Percentiles rank a stretch among this genome's conserved stretches.
These are phyloP conservation scores for Cataglyphis altisquamis DNA, from an alignment of 2,888 invertebrate genomes.

Conservation along the genomic window DNA sequence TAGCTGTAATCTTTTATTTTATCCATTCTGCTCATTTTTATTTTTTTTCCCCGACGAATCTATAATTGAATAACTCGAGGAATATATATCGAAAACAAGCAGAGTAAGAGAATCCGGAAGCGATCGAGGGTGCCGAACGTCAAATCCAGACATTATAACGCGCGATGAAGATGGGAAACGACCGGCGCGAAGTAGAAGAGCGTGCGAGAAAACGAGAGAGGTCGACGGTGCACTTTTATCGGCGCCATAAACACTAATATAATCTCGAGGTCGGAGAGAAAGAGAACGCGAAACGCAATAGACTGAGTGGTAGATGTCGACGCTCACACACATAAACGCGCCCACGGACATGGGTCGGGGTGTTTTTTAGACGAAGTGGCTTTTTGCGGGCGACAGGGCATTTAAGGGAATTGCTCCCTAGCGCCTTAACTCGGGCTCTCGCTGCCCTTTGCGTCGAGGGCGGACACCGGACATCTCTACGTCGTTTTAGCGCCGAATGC, in stretches of 20 bases:
- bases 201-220: conserved; percentile 60
- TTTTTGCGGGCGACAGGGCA: conserved; percentile 85
- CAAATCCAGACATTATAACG: conserved; percentile 40
- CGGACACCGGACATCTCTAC: conserved; percentile 42
- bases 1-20: neutral
- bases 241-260: conserved; percentile 83
- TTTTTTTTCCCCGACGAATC: neutral
- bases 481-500: conserved; percentile 55
- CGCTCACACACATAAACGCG: conserved; percentile 62
- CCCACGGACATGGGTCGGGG: conserved; percentile 67
- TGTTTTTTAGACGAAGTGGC: conserved; percentile 84
- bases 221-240: conserved; percentile 83
- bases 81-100: neutral
- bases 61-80: conserved; percentile 8
- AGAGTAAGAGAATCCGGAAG: conserved; percentile 15
- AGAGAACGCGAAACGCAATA: conserved; percentile 63
- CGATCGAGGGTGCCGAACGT: conserved; percentile 14
- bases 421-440: conserved; percentile 72
- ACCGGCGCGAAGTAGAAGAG: conserved; percentile 2
- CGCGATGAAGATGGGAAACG: conserved; percentile 27
- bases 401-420: conserved; percentile 85
- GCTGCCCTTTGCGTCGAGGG: conserved; percentile 55
- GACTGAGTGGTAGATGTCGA: conserved; percentile 77
- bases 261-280: conserved; percentile 77
- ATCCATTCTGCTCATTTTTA: neutral